Percentiles rank a stretch among this genome's conserved stretches.
Conservation (phyloP, 2,113 vertebrate genomes). For the Callorhinus ursinus region DNA sequence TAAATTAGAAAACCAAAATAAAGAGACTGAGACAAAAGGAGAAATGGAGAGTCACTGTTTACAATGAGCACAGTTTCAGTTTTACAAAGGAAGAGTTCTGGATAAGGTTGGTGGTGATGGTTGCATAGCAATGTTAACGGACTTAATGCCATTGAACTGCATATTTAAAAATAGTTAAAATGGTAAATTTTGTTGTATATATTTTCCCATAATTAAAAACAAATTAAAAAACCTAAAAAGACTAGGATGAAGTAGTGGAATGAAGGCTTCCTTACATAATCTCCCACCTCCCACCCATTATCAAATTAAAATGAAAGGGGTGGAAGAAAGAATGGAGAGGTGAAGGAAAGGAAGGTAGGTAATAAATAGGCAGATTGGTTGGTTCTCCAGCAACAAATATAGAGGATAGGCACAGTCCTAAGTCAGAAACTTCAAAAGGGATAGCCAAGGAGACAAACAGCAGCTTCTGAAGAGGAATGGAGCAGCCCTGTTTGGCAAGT, state of each 20-base stretch:
- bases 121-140: not conserved
- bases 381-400: not conserved
- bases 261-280: not conserved
- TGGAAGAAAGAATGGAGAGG: not conserved
- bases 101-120: not conserved
- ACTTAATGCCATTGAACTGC: not conserved
- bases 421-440: not conserved
- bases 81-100: not conserved
- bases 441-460: not conserved
- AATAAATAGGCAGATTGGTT: not conserved
- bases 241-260: not conserved
- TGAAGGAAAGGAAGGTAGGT: not conserved
- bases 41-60: not conserved
- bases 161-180: not conserved
- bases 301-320: constrained; percentile 11
- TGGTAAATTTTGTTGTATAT: not conserved
- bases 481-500: not conserved
- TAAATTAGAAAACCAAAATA: constrained; percentile 5
- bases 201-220: not conserved
- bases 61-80: not conserved
- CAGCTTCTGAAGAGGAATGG: not conserved
- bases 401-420: not conserved
- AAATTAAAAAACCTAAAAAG: not conserved
- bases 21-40: not conserved
- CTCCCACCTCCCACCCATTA: not conserved